Conservation (phyloP, 2,113 vertebrate genomes). For the Elephas maximus region DNA sequence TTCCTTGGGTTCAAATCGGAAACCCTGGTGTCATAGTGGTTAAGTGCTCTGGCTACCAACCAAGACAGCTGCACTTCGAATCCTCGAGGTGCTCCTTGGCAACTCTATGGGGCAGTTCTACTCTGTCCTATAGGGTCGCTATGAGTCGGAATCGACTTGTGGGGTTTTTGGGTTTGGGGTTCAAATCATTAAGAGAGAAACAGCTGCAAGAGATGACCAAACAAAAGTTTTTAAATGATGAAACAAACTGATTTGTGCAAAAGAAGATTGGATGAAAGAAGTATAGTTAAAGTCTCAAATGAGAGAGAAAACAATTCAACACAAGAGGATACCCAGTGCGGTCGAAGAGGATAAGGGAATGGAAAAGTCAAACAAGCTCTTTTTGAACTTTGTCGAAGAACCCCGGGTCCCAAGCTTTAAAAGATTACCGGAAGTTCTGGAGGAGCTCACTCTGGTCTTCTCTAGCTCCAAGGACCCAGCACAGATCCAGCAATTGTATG, state of each 20-base stretch:
- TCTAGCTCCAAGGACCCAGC: background rate
- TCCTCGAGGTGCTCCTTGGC: no score
- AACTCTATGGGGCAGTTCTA: no score
- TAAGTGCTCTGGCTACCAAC: no score
- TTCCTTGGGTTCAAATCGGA: background rate
- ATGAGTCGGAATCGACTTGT: no score
- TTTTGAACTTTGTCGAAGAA: background rate
- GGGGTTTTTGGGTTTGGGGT: no score
- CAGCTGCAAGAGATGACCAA: background rate
- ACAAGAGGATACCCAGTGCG: background rate
- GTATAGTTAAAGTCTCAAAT: background rate
- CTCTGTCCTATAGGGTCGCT: no score
- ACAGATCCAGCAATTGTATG: slow-evolving; percentile 40
- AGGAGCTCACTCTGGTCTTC: background rate
- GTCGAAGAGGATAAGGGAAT: background rate
- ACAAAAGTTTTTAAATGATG: background rate
- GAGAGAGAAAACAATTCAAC: slow-evolving; percentile 34
- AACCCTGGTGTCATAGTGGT: no score
- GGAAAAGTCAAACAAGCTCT: slow-evolving; percentile 2
- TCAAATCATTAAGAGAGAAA: slow-evolving; percentile 45
- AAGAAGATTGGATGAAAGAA: slow-evolving; percentile 3
- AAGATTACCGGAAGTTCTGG: slow-evolving; percentile 41
- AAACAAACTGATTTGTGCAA: slow-evolving; percentile 40
- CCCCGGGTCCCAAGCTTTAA: slow-evolving; percentile 42
- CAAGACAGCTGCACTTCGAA: no score